Percentiles rank a stretch among this genome's conserved stretches.
Evolutionary conservation across 2,888 invertebrate species (phyloP).

Genomic region (Nemoura dubitans): DNA sequence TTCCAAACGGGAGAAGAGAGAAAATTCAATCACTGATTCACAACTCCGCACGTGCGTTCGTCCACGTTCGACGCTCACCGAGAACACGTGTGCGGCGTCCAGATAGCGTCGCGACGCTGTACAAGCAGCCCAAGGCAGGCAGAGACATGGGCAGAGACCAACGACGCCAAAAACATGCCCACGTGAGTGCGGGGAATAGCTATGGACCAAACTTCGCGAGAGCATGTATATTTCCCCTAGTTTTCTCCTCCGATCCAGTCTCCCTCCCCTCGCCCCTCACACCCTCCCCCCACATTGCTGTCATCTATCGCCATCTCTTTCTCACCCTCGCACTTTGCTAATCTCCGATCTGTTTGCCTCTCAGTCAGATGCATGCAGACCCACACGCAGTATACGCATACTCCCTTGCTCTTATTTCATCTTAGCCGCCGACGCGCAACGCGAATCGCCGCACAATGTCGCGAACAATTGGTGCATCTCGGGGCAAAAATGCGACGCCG

Average conservation of each 20-base stretch:
- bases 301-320: neutral
- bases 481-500: too few species aligned
- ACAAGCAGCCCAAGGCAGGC: neutral
- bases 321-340: neutral
- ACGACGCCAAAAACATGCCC: neutral
- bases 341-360: neutral
- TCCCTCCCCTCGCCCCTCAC: neutral
- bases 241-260: neutral
- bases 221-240: slow-evolving; percentile 3
- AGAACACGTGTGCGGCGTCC: neutral
- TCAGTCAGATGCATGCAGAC: neutral
- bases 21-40: neutral
- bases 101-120: neutral
- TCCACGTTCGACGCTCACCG: too few species aligned
- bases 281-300: too few species aligned
- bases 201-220: neutral
- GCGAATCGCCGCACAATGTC: neutral
- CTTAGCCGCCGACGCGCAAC: neutral
- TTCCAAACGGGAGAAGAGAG: neutral
- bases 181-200: neutral
- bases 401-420: neutral
- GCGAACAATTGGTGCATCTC: too few species aligned
- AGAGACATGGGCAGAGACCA: too few species aligned
- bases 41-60: neutral
- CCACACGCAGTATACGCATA: neutral